Conservation (phyloP, 2,113 vertebrate genomes). For the Cyphomyrus plagiostoma region DNA sequence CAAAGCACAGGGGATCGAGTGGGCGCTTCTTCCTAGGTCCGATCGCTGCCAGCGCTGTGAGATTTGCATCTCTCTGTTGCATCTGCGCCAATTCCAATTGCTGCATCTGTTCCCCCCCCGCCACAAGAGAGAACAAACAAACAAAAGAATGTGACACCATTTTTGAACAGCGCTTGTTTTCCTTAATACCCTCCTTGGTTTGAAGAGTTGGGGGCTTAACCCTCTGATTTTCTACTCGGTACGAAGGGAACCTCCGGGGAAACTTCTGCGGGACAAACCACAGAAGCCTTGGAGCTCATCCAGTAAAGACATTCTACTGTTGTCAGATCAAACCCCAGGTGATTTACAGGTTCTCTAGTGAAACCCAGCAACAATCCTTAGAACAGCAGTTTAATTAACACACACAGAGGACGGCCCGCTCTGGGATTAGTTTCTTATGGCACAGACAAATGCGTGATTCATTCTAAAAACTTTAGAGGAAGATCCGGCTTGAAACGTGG, state of each 20-base stretch:
- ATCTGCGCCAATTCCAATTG: slow-evolving; percentile 81
- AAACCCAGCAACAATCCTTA: not conserved
- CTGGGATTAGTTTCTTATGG: not conserved
- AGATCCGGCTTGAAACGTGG: not conserved
- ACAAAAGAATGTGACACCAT: slow-evolving; percentile 13
- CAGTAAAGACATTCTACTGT: not conserved
- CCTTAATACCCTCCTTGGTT: not conserved
- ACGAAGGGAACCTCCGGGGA: not conserved
- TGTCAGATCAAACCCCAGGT: not conserved
- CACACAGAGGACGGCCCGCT: not conserved
- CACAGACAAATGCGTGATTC: not conserved
- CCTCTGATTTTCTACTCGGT: not conserved
- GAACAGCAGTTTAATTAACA: slow-evolving; percentile 2
- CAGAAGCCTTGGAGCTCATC: slow-evolving; percentile 3
- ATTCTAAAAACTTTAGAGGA: not conserved
- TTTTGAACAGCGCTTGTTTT: slow-evolving; percentile 7
- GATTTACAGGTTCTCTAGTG: not conserved
- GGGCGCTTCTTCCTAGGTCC: slow-evolving; percentile 85
- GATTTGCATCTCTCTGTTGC: slow-evolving; percentile 83
- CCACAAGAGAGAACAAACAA: slow-evolving; percentile 9
- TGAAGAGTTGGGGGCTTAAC: not conserved
- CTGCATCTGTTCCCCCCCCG: slow-evolving; percentile 66
- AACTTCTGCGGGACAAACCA: not conserved
- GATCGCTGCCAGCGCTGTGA: slow-evolving; percentile 87
- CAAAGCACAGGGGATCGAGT: slow-evolving; percentile 47